phyloP scores from a whole-genome alignment of 2,113 vertebrate genomes.

The Gavia stellata region DNA sequence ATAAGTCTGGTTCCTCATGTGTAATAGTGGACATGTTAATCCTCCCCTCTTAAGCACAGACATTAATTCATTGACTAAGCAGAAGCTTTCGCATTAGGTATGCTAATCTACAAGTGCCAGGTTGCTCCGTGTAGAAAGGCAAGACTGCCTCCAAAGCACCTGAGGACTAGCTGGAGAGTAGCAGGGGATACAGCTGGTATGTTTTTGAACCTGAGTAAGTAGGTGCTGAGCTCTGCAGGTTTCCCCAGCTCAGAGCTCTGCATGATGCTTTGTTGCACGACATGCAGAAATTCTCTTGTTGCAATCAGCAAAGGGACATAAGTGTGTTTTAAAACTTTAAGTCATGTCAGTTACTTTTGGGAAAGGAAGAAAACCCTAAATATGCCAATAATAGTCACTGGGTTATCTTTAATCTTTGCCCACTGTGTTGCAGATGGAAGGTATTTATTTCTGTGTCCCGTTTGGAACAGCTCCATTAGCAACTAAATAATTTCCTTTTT shows the following conservation, averaged over 20 bases:
- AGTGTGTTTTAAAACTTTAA: background rate
- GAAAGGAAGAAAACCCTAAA: background rate
- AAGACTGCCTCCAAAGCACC: background rate
- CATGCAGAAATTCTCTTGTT: background rate
- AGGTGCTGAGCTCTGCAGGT: background rate
- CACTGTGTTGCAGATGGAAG: background rate
- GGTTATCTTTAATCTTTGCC: background rate
- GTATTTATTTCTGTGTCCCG: background rate
- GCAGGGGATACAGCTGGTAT: background rate
- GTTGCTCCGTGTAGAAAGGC: background rate
- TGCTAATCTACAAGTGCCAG: background rate
- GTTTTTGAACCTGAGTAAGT: background rate
- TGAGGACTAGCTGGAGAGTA: background rate
- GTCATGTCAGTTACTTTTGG: background rate
- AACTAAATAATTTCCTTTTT: background rate
- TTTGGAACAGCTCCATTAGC: constrained; percentile 3
- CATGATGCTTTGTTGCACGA: background rate
- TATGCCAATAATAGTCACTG: background rate
- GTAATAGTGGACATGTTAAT: background rate
- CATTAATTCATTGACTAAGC: background rate
- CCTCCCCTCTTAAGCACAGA: background rate
- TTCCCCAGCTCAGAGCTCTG: background rate
- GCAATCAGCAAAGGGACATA: background rate
- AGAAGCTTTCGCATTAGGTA: background rate
- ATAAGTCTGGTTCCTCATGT: background rate